Evolutionary conservation across 2,113 vertebrate species (phyloP).

Genomic region (Tiliqua scincoides): DNA sequence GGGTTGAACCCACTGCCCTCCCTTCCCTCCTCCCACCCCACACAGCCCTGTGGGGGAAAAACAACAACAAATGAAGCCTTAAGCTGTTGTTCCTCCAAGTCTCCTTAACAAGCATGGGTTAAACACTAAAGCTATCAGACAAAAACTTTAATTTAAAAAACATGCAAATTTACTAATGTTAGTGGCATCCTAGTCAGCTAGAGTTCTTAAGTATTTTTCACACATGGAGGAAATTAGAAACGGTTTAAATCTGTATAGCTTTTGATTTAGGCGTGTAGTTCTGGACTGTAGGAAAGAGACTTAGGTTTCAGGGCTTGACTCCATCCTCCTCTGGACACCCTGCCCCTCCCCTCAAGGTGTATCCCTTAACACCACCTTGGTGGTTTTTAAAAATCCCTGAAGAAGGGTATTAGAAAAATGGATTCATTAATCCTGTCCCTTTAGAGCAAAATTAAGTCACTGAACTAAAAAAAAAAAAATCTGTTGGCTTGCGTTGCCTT

Average conservation of each 20-base stretch:
- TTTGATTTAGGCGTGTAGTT: conserved; percentile 87
- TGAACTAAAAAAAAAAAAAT: conserved; percentile 77
- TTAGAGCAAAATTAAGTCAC: conserved; percentile 77
- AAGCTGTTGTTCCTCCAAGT: conserved; percentile 91
- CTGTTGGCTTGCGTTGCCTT: conserved; percentile 83
- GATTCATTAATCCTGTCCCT: conserved; percentile 72
- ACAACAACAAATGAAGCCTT: conserved; percentile 88
- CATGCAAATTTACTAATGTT: conserved; percentile 64
- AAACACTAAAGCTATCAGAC: conserved; percentile 68
- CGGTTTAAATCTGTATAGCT: conserved; percentile 83
- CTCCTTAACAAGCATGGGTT: conserved; percentile 90
- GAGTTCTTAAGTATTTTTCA: conserved; percentile 84
- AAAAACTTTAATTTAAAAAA: conserved; percentile 3
- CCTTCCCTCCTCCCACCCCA: conserved; percentile 75
- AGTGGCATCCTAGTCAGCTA: conserved; percentile 83
- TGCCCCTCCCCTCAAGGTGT: conserved; percentile 32
- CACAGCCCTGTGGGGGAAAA: conserved; percentile 80
- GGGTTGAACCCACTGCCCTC: conserved; percentile 83
- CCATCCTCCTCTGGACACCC: conserved; percentile 67
- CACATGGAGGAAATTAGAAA: conserved; percentile 79
- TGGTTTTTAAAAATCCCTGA: conserved; percentile 67
- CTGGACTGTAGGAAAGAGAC: conserved; percentile 82
- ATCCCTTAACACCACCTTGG: conserved; percentile 71
- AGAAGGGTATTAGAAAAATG: conserved; percentile 38
- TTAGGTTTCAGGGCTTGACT: conserved; percentile 84